These are phyloP conservation scores for Varanus komodoensis DNA, from an alignment of 2,113 vertebrate species.

Conservation along the genomic window DNA sequence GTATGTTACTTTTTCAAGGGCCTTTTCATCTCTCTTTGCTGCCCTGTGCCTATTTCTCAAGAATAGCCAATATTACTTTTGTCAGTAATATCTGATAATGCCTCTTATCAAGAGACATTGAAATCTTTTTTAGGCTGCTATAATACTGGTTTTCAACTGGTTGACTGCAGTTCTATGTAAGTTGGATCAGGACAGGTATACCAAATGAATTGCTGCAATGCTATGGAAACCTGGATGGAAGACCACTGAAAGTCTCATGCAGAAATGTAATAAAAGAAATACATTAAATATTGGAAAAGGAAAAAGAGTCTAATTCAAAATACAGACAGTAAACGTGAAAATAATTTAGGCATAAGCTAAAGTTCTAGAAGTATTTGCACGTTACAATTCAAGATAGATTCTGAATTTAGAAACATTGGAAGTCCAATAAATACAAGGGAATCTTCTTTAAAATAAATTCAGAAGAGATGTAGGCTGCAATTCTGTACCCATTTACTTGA, in stretches of 20 bases:
- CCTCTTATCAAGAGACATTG: neutral
- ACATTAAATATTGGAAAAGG: neutral
- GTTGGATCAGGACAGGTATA: neutral
- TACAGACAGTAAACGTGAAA: neutral
- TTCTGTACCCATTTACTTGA: neutral
- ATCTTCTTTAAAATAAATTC: neutral
- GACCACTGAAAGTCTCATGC: neutral
- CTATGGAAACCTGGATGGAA: neutral
- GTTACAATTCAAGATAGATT: neutral
- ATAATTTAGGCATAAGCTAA: neutral
- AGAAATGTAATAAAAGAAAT: neutral
- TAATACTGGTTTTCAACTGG: neutral
- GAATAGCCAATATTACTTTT: neutral
- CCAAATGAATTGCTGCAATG: neutral
- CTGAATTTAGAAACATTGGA: neutral
- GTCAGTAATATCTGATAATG: neutral
- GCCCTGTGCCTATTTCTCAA: neutral
- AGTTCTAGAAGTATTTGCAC: neutral
- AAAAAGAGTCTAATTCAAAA: neutral
- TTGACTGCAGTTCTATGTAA: neutral
- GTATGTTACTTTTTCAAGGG: neutral
- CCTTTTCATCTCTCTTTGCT: neutral
- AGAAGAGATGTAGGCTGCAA: neutral
- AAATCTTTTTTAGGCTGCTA: neutral
- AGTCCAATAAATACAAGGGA: neutral